Evolutionary conservation across 2,113 vertebrate genomes (phyloP).

Genomic region (Myotis brandtii): DNA sequence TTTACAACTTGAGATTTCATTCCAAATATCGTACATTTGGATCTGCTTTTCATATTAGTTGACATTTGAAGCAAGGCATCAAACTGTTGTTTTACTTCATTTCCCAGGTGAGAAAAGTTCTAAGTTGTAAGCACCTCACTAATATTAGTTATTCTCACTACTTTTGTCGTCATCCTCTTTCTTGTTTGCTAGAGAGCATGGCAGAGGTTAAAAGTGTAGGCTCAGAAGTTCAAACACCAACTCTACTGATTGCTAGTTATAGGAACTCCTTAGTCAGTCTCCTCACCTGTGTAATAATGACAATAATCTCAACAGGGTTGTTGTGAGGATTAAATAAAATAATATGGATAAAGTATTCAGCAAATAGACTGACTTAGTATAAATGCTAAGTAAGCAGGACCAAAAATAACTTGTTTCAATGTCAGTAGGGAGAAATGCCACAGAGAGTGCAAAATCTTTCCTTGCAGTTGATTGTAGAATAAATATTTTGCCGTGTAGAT

Average conservation of each 20-base stretch:
- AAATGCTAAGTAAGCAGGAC: not conserved
- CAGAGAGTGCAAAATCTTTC: not conserved
- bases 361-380: not conserved
- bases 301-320: not conserved
- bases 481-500: not conserved
- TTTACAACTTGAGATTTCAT: not conserved
- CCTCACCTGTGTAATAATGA: too few species aligned
- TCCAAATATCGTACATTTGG: not conserved
- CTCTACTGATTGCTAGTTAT: not conserved
- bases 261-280: not conserved
- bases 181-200: not conserved
- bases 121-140: not conserved
- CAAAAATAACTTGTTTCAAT: not conserved
- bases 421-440: not conserved
- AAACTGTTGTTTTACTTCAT: not conserved
- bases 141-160: not conserved
- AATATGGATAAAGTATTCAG: not conserved
- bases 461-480: not conserved
- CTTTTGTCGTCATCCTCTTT: not conserved
- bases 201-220: not conserved
- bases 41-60: constrained; percentile 25
- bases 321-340: not conserved
- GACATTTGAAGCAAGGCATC: not conserved
- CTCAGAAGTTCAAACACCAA: not conserved
- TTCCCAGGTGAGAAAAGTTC: not conserved